Evolutionary conservation across 2,888 invertebrate species (phyloP).

Genomic region (Steinernema hermaphroditum): DNA sequence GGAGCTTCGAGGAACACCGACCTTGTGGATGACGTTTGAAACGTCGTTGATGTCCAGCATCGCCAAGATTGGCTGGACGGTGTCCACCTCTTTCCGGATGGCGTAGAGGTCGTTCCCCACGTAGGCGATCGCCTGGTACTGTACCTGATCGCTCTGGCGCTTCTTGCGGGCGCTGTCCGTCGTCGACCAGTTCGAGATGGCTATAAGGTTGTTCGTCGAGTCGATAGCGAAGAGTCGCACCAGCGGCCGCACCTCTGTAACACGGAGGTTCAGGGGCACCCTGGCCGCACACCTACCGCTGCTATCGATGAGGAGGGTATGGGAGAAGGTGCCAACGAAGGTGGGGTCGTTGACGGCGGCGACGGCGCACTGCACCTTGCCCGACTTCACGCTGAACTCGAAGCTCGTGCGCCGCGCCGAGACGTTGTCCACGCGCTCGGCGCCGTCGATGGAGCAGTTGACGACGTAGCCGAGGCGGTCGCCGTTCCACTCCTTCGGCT

Average conservation of each 20-base stretch:
- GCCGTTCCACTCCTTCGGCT: slow-evolving; percentile 64
- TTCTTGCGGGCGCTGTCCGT: not conserved
- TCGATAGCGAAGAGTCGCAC: slow-evolving; percentile 65
- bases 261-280: no score
- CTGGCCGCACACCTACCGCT: slow-evolving; percentile 57
- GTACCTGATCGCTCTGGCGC: slow-evolving; percentile 33
- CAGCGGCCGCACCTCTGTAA: slow-evolving; percentile 59
- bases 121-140: slow-evolving; percentile 52
- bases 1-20: not conserved
- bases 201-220: slow-evolving; percentile 56
- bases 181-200: slow-evolving; percentile 57
- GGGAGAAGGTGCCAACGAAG: slow-evolving; percentile 57
- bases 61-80: slow-evolving; percentile 57
- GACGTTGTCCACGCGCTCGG: slow-evolving; percentile 40
- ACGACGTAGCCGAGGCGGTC: slow-evolving; percentile 57
- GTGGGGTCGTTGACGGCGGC: slow-evolving; percentile 64
- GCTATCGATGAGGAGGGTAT: slow-evolving; percentile 59
- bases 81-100: slow-evolving; percentile 60
- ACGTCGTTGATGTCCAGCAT: slow-evolving; percentile 58
- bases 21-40: slow-evolving; percentile 44
- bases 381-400: slow-evolving; percentile 63
- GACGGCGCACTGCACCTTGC: slow-evolving; percentile 61
- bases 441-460: slow-evolving; percentile 53
- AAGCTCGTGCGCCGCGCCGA: slow-evolving; percentile 52
- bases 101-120: slow-evolving; percentile 63